Evolutionary conservation across 2,888 invertebrate genomes (phyloP).

Genomic region (Tanytarsus gracilentus): DNA sequence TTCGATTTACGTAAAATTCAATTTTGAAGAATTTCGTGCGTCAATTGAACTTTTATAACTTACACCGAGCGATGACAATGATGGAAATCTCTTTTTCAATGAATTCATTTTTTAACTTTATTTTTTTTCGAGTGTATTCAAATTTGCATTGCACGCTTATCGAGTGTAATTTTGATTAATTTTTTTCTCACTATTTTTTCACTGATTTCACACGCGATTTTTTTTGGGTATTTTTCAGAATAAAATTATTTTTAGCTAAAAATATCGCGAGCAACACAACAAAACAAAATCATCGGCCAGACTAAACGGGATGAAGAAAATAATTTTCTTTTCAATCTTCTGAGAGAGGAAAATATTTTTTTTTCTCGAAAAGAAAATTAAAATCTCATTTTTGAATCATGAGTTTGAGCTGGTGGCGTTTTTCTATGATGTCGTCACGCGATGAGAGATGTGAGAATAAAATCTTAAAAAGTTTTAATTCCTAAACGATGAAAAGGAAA

Average conservation of each 20-base stretch:
- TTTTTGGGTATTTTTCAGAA: too few species aligned
- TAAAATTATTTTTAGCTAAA: too few species aligned
- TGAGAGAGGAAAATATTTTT: not conserved
- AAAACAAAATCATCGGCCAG: conserved; percentile 24
- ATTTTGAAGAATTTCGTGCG: too few species aligned
- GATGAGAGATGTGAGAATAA: too few species aligned
- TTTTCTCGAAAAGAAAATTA: not conserved
- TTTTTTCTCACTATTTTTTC: conserved; percentile 2
- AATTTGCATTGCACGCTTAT: too few species aligned
- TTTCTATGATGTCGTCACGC: too few species aligned
- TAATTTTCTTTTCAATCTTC: not conserved
- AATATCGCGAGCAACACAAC: conserved; percentile 8
- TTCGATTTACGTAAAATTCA: too few species aligned
- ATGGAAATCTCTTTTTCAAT: conserved; percentile 47
- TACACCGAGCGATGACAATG: conserved; percentile 48
- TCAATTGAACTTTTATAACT: too few species aligned
- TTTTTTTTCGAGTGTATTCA: not conserved
- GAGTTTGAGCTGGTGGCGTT: too few species aligned
- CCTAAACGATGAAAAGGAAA: not conserved
- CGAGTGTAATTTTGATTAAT: not conserved
- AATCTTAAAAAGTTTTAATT: too few species aligned
- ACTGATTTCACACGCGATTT: too few species aligned
- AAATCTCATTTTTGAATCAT: not conserved
- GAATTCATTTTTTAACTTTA: conserved; percentile 32
- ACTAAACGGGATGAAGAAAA: conserved; percentile 1